These are phyloP conservation scores for Caradrina clavipalpis DNA, from an alignment of 2,888 invertebrate species.

Conservation along the genomic window DNA sequence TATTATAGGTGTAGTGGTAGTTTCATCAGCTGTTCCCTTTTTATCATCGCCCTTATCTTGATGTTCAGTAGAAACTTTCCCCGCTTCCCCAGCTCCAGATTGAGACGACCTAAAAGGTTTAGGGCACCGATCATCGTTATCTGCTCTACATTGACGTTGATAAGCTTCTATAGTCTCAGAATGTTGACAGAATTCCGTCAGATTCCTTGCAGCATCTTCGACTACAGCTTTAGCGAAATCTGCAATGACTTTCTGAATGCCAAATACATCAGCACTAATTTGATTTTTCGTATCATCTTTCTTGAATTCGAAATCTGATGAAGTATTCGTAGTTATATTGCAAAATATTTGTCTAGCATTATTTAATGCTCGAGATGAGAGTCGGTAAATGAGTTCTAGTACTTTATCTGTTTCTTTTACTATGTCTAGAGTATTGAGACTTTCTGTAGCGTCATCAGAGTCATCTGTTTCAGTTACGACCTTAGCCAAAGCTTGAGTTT, in stretches of 20 bases:
- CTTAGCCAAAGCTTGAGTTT: not conserved
- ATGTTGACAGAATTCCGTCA: constrained; percentile 75
- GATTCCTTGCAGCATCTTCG: constrained; percentile 68
- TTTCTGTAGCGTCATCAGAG: constrained; percentile 10
- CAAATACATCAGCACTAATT: constrained; percentile 65
- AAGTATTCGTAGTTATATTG: constrained; percentile 55
- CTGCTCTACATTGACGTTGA: constrained; percentile 48
- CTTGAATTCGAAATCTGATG: not conserved
- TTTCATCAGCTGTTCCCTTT: not conserved
- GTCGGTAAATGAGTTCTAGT: constrained; percentile 72
- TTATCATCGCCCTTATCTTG: not conserved
- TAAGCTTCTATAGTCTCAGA: constrained; percentile 69
- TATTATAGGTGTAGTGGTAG: not conserved
- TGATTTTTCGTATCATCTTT: constrained; percentile 19
- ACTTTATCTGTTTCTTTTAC: constrained; percentile 72
- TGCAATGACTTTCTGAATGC: constrained; percentile 70
- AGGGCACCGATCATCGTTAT: constrained; percentile 53
- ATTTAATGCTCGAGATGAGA: constrained; percentile 71
- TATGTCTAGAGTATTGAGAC: constrained; percentile 72
- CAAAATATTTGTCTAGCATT: constrained; percentile 77
- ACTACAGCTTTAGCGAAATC: constrained; percentile 71
- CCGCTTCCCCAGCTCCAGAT: constrained; percentile 62
- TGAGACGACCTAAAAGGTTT: constrained; percentile 70
- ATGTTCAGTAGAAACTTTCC: constrained; percentile 70
- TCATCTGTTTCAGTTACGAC: not conserved